phyloP scores from a whole-genome alignment of 2,888 invertebrate species.

The Aphrophora alni region DNA sequence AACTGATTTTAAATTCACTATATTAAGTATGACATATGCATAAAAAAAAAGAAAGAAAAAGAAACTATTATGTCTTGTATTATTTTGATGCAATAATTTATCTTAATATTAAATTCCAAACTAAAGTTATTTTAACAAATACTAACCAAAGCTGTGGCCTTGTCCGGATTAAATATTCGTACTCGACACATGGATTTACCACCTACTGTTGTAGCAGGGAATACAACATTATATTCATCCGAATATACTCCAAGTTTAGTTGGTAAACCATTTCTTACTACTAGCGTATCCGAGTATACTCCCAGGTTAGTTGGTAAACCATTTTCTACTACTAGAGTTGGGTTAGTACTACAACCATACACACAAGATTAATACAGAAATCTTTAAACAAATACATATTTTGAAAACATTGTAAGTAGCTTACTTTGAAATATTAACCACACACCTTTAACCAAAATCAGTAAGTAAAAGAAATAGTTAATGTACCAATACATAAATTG shows the following conservation, averaged over 20 bases:
- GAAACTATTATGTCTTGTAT: no score
- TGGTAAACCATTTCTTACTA: neutral
- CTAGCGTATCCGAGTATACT: constrained; percentile 16
- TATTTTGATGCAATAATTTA: no score
- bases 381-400: neutral
- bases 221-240: constrained; percentile 21
- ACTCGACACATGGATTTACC: constrained; percentile 20
- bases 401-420: no score
- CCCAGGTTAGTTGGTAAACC: neutral
- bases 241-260: constrained; percentile 12
- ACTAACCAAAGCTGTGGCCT: constrained; percentile 19
- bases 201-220: constrained; percentile 22
- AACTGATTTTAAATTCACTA: no score
- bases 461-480: no score
- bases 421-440: no score
- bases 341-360: neutral
- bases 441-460: no score
- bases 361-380: neutral
- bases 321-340: neutral
- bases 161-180: neutral
- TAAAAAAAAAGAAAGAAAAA: no score
- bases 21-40: no score
- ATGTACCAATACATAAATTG: no score
- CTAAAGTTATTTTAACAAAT: no score
- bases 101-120: no score